Evolutionary conservation across 2,888 invertebrate genomes (phyloP), one percentile per base, ranked within the genome.

Genomic region (Oegoconia quadripuncta): DNA sequence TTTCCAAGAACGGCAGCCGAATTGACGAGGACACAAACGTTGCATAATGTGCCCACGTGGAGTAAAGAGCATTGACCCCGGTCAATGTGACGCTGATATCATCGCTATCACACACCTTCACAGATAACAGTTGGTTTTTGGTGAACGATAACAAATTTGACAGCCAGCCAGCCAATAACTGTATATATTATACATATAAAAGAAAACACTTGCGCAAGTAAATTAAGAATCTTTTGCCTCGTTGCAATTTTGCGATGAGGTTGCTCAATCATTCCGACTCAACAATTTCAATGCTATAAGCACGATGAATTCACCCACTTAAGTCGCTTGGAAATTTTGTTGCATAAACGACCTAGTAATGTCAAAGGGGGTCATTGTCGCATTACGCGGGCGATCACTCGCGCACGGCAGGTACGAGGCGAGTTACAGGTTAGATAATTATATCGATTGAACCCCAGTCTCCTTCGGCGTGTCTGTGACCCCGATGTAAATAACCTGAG

Each of bases 401-500:
- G 60, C 39, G 60, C 38, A 57, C 64, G 56, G 52, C 65, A 60
- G 64, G 66, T 66, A 64, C 44, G 39, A 38, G 50, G 54, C 55
- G 63, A 65, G 67, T 66, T 58, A 60, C 68, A 68, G 66, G 69
- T 82, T 79, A 80, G 78, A 76, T 81, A 75, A 78, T 76, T 72
- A 78, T 71, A 78, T 75, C 73, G 75, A 76, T 75, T 74, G 77
- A 76, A 76, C 74, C 71, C 68, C 65, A 68, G 71, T 79, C 79
- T 79, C 79, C 82, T 81, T 82, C 81, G 62, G 57, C 67, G 81
- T 84, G 86, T 86, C 86, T 87, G 81, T 86, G 84, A 87, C 86
- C 86, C 83, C 86, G 79, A 83, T 84, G 87, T 83, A 81, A 86
- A 86, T 84, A 86, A 83, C 86, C 84, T 79, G 74, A 73, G 79